Evolutionary conservation across 2,888 invertebrate genomes (phyloP), one percentile per base, ranked within the genome.

Genomic region (Sinodicranocentrus sp.): DNA sequence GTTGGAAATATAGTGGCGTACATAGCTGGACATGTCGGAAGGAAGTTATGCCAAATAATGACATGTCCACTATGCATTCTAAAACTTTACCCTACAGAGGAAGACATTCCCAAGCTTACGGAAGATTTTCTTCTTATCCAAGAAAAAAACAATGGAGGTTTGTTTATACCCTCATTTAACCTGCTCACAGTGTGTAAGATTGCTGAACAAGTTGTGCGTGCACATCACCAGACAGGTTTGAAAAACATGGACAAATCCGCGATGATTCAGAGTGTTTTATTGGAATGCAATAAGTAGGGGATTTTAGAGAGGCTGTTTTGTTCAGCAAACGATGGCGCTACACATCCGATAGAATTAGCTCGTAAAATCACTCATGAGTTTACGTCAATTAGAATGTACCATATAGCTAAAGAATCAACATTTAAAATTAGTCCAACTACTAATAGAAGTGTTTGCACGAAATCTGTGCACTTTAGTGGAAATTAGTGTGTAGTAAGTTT

Each of bases 401-500:
- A 26, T 26, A 26, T 61, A n/a, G 61, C 61, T 2, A 61, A 26
- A n/a, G 26, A 26, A 26, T 13, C 61, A 10, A 26, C 26, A 10
- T 15, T 61, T 2, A 6, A 6, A 1, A 8, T 26, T 2, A 28
- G 15, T 26, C 61, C 61, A 1, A 61, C 61, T 15, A 26, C 61
- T 25, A 61, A 61, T 26, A 61, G 61, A 26, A 61, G 28, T n/a
- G 2, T 61, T 26, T 61, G 61, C n/a, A 61, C 61, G 15, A 61
- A 61, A 26, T 19, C 28, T 26, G 70, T 52, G 17, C 17, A n/a
- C 3, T 59, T 10, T 61, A 33, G 25, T 59, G 25, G 23, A 33
- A 33, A 33, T 33, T 33, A 33, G 33, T 10, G 3, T 3, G 33
- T 33, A 6, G 3, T 33, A 33, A 6, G 3, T 33, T 33, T 33